Conservation (phyloP, 2,113 vertebrate species). For the Electrona antarctica region DNA sequence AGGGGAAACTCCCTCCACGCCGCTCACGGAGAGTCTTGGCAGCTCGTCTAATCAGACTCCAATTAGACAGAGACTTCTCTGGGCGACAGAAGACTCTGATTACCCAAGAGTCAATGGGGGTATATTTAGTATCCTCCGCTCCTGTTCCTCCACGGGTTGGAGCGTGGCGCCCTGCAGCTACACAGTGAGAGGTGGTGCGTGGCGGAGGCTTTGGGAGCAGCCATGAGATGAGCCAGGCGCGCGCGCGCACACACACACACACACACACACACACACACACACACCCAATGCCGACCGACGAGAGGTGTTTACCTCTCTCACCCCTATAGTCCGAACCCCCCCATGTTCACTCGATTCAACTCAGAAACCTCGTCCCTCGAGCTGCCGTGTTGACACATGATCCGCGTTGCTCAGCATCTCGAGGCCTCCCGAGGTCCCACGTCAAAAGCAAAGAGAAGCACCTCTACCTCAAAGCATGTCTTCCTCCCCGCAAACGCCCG, state of each 20-base stretch:
- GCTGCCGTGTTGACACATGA: too few relatives aligned
- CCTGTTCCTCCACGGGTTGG: slow-evolving; percentile 58
- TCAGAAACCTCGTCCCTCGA: background rate
- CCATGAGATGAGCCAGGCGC: slow-evolving; percentile 20
- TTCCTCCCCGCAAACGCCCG: background rate
- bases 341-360: slow-evolving; percentile 12
- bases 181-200: slow-evolving; percentile 27
- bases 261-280: too few relatives aligned
- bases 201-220: slow-evolving; percentile 26
- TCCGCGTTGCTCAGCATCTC: too few relatives aligned
- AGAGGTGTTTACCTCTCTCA: slow-evolving; percentile 27
- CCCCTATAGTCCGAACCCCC: slow-evolving; percentile 37
- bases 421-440: too few relatives aligned
- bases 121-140: slow-evolving; percentile 79
- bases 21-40: slow-evolving; percentile 63
- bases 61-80: slow-evolving; percentile 79
- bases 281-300: background rate
- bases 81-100: slow-evolving; percentile 74
- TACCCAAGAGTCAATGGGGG: slow-evolving; percentile 79
- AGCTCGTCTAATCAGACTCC: slow-evolving; percentile 76
- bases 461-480: background rate
- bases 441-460: too few relatives aligned
- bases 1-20: slow-evolving; percentile 53
- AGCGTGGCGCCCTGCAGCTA: slow-evolving; percentile 60
- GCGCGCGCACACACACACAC: background rate